Conservation (phyloP, 2,113 vertebrate species). For the Butorides virescens region DNA sequence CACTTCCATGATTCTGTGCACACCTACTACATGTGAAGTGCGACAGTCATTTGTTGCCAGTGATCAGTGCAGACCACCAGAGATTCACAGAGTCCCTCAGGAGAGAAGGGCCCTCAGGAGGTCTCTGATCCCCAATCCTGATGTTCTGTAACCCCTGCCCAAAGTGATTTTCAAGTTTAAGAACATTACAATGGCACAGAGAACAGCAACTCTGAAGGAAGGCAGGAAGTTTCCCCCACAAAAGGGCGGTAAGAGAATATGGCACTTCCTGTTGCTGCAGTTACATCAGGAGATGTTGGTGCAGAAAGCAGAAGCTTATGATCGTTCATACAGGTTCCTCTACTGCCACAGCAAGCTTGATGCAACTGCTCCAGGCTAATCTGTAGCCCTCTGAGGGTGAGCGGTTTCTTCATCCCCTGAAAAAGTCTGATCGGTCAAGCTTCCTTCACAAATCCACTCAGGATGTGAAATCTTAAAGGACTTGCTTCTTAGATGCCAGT, state of each 20-base stretch:
- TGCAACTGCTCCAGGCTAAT: background rate
- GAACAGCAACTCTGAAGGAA: background rate
- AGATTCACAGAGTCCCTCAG: background rate
- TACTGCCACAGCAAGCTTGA: background rate
- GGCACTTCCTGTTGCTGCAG: background rate
- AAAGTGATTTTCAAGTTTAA: background rate
- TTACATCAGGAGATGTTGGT: background rate
- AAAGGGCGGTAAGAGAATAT: background rate
- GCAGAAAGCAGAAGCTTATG: background rate
- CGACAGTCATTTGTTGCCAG: background rate
- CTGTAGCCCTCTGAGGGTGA: background rate
- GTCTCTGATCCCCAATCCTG: background rate
- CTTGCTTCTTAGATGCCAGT: slow-evolving; percentile 43
- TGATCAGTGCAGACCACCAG: background rate
- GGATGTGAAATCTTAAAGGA: slow-evolving; percentile 59
- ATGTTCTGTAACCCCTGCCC: background rate
- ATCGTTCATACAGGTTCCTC: background rate
- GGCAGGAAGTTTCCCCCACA: background rate
- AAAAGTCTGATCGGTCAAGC: slow-evolving; percentile 23
- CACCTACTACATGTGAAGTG: background rate
- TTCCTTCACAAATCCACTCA: slow-evolving; percentile 56
- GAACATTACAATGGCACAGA: background rate
- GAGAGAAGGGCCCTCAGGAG: background rate
- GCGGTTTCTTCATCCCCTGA: background rate
- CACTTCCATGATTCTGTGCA: background rate